Percentiles rank a stretch among this genome's conserved stretches.
Evolutionary conservation across 2,888 invertebrate species (phyloP).

Genomic region (Xylocampa areola): DNA sequence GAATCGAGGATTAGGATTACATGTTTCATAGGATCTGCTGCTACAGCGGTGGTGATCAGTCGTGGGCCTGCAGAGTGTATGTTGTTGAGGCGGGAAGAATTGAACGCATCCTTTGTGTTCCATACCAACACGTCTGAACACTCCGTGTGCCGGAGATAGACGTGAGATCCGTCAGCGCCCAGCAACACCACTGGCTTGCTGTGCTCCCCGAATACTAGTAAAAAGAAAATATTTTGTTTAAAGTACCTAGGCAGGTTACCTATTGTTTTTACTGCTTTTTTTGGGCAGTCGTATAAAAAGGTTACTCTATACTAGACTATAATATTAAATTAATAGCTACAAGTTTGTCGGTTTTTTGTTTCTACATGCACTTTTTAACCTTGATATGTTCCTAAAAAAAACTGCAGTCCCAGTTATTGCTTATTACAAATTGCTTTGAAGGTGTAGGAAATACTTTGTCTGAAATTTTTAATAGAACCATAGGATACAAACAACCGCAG

Average conservation of each 20-base stretch:
- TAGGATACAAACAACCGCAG: too few species aligned
- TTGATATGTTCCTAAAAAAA: not conserved
- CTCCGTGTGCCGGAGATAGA: conserved; percentile 88
- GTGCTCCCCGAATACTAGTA: conserved; percentile 75
- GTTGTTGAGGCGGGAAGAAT: conserved; percentile 78
- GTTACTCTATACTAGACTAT: too few species aligned
- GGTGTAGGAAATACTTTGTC: too few species aligned
- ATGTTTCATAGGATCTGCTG: conserved; percentile 86
- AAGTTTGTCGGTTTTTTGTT: not conserved
- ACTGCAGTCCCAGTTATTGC: not conserved
- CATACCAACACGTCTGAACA: conserved; percentile 90
- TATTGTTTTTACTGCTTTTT: too few species aligned
- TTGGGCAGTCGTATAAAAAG: too few species aligned
- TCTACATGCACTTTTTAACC: not conserved
- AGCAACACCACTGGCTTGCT: conserved; percentile 71
- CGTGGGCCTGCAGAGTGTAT: conserved; percentile 88
- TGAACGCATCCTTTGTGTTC: conserved; percentile 86
- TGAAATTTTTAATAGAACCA: too few species aligned
- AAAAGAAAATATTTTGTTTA: conserved; percentile 13
- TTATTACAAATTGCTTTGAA: too few species aligned
- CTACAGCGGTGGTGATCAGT: conserved; percentile 88
- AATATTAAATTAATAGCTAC: not conserved
- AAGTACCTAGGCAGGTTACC: too few species aligned
- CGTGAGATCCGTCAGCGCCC: conserved; percentile 70
- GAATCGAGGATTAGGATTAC: conserved; percentile 90